Conservation (phyloP, 2,113 vertebrate species). For the Myrmecophaga tridactyla region DNA sequence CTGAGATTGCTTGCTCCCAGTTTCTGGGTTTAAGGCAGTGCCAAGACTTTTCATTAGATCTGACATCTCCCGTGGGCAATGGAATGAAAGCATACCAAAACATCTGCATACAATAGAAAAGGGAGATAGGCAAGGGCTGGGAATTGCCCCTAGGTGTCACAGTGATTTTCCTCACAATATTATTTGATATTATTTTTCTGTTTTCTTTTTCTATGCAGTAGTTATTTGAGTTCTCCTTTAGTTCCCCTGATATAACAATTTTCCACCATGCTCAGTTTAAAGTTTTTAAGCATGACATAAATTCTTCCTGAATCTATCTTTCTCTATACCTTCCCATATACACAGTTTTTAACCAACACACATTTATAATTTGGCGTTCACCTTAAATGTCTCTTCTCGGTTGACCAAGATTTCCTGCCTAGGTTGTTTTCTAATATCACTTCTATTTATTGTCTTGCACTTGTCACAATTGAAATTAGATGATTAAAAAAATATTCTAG, state of each 20-base stretch:
- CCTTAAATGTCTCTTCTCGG: neutral
- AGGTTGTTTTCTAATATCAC: neutral
- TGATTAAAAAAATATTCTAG: neutral
- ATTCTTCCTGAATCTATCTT: neutral
- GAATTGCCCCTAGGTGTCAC: too few relatives aligned
- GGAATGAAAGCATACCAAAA: too few relatives aligned
- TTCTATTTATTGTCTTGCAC: neutral
- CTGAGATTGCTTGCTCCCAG: too few relatives aligned
- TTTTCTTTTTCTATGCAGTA: neutral
- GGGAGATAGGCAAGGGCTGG: too few relatives aligned
- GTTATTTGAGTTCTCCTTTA: neutral
- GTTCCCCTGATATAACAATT: neutral
- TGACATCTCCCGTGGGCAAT: too few relatives aligned
- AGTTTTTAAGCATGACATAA: neutral
- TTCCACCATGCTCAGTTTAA: neutral
- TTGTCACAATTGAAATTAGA: neutral
- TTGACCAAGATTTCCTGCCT: neutral
- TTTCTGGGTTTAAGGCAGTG: too few relatives aligned
- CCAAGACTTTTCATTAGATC: too few relatives aligned
- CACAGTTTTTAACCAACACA: neutral
- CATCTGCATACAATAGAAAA: too few relatives aligned
- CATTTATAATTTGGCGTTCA: neutral
- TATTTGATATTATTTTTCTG: neutral
- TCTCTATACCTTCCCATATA: neutral
- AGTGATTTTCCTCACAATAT: too few relatives aligned